phyloP scores from a whole-genome alignment of 2,113 vertebrate genomes.

The Lamprologus lemairii region DNA sequence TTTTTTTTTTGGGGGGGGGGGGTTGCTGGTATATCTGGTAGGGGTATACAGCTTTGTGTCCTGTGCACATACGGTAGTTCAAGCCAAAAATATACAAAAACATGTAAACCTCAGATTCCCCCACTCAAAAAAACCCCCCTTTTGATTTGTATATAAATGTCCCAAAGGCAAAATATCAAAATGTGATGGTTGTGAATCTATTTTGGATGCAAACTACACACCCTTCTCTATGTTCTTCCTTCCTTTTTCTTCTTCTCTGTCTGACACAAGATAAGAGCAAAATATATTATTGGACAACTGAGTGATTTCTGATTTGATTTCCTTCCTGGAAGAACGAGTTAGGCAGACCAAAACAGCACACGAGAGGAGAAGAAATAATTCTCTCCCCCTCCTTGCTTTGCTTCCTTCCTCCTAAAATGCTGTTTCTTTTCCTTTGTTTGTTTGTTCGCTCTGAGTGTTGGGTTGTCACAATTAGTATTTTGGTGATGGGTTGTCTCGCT shows the following conservation, averaged over 20 bases:
- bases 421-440: not conserved
- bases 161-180: not conserved
- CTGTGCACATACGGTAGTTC: not conserved
- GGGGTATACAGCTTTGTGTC: not conserved
- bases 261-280: slow-evolving; percentile 32
- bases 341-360: slow-evolving; percentile 25
- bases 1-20: not conserved
- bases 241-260: not conserved
- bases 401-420: not conserved
- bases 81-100: not conserved
- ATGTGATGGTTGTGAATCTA: not conserved
- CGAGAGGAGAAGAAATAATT: slow-evolving; percentile 7
- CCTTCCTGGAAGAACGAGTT: slow-evolving; percentile 45
- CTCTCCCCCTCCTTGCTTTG: not conserved
- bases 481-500: slow-evolving; percentile 10
- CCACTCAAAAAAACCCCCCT: fast-evolving
- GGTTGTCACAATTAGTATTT: not conserved
- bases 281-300: slow-evolving; percentile 54
- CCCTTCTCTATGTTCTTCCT: not conserved
- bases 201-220: not conserved
- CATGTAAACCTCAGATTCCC: not conserved
- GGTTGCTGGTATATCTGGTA: not conserved
- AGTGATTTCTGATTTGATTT: slow-evolving; percentile 64
- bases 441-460: not conserved
- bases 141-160: not conserved